Conservation (phyloP, 1,140 invertebrate species). For the Capitella teleta region DNA sequence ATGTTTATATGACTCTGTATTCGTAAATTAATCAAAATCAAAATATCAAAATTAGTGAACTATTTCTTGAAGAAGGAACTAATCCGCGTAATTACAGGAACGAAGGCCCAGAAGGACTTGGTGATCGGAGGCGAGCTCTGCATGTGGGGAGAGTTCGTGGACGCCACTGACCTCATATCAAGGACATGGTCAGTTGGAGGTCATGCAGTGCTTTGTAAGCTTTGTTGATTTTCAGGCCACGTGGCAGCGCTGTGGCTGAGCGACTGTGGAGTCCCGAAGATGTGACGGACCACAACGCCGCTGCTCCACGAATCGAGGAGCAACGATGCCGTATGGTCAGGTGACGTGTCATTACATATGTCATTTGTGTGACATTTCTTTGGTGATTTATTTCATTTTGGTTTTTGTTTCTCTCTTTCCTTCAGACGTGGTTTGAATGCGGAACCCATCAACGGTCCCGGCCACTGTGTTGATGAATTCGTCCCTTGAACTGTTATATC, state of each 20-base stretch:
- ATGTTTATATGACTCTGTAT: too few species aligned
- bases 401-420: not conserved
- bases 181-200: conserved; percentile 14
- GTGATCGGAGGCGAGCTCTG: conserved; percentile 36
- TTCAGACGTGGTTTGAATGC: conserved; percentile 14
- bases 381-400: not conserved
- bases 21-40: not conserved
- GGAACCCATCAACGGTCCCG: conserved; percentile 15
- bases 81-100: not conserved
- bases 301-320: conserved; percentile 59
- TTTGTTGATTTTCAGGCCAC: conserved; percentile 26
- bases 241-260: conserved; percentile 72
- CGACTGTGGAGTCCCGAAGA: conserved; percentile 59
- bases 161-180: conserved; percentile 15
- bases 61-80: not conserved
- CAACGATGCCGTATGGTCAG: conserved; percentile 71
- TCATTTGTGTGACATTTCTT: not conserved
- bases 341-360: conserved; percentile 37
- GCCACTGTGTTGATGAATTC: conserved; percentile 14
- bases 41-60: not conserved
- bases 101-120: conserved; percentile 17
- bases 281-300: conserved; percentile 34
- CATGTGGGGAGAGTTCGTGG: conserved; percentile 30
- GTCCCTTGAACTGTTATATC: too few species aligned
- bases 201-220: too few species aligned